These are phyloP conservation scores for Bambusicola thoracicus DNA, from an alignment of 2,113 vertebrate genomes.

Conservation along the genomic window DNA sequence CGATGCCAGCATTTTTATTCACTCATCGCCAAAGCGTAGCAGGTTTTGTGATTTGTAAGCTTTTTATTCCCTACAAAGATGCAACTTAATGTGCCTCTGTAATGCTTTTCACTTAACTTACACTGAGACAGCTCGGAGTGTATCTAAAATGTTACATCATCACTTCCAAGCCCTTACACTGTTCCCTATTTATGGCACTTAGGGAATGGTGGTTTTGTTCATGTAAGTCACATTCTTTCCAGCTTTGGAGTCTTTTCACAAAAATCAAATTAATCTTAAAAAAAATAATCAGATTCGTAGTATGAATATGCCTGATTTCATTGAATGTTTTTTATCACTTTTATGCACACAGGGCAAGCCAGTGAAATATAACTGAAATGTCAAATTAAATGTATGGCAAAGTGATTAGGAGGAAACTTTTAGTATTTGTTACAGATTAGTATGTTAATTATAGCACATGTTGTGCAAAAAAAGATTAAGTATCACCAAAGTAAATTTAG, in stretches of 20 bases:
- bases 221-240: conserved; percentile 37
- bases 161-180: background rate
- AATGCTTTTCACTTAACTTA: background rate
- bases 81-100: background rate
- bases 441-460: conserved; percentile 70
- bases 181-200: background rate
- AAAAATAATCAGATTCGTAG: conserved; percentile 13
- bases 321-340: conserved; percentile 16
- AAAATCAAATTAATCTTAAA: conserved; percentile 54
- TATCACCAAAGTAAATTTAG: conserved; percentile 72
- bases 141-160: background rate
- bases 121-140: background rate
- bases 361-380: conserved; percentile 60
- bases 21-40: background rate
- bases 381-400: conserved; percentile 55
- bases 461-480: conserved; percentile 67
- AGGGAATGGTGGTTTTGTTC: conserved; percentile 10
- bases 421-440: conserved; percentile 70
- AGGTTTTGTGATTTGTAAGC: background rate
- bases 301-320: conserved; percentile 33
- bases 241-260: conserved; percentile 3
- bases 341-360: background rate
- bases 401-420: conserved; percentile 64
- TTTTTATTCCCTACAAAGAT: conserved; percentile 6
- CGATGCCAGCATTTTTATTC: background rate